Base-by-base conservation (phyloP, 2,113 vertebrate genomes). In the Carassius carassius region DNA sequence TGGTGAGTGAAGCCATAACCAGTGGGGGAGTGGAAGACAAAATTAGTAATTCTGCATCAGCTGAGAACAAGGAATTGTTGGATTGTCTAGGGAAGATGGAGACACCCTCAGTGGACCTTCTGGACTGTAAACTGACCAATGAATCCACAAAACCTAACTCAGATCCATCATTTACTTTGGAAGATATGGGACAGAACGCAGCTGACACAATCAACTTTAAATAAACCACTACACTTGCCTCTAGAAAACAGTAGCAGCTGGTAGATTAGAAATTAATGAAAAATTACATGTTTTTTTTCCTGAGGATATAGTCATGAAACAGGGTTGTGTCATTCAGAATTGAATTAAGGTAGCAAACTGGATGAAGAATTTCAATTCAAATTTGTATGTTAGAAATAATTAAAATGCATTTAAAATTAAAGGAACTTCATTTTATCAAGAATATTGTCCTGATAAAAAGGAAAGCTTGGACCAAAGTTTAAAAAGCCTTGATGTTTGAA, bases 141-240 rank as follows among this genome's bases (percentile, higher is more conserved):
- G 77, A 84, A 41, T 62, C 69, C 5, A 23, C 69, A 84, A 49
- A 23, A 58, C 77, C 63, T 12, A 73, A 81, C 56, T 75, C 41
- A 5, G 78, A 81, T 29, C 62, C 37, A 14, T 25, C 75, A 65
- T 51, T 76, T 44, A 63, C 35, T 12, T 37, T 84, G 37, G 75
- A 69, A 12, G 86, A 65, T 12, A 25, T 75, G 78, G 83, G 67
- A 87, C 82, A 84, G 90, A 86, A 86, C 69, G 72, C 70, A 49
- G 62, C 69, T 44, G 76, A n/a, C n/a, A n/a, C n/a, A n/a, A n/a
- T 89, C 49, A 73, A 93, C 81, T 78, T 92, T 86, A 85, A 90
- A 78, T 88, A 82, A 81, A 83, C 70, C 88, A 91, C 74, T 77
- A 84, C 37, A 84, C 79, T 85, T 54, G 58, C 72, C 82, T 0